Conservation (phyloP, 1,140 invertebrate species). For the Solen grandis region DNA sequence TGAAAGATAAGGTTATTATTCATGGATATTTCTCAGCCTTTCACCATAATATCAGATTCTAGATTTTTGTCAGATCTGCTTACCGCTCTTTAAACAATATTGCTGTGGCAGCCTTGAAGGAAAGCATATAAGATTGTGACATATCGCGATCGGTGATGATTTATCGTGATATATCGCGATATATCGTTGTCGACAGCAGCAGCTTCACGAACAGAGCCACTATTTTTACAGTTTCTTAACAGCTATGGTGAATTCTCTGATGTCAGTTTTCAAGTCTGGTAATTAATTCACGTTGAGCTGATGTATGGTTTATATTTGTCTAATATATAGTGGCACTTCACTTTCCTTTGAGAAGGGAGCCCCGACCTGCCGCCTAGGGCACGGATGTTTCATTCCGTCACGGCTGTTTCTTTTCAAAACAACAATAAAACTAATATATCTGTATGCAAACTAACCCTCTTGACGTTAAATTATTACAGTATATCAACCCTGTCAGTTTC, state of each 20-base stretch:
- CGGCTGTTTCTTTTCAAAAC: slow-evolving; percentile 47
- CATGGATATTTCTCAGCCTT: too few species aligned
- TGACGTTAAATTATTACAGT: slow-evolving; percentile 51
- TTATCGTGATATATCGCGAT: too few species aligned
- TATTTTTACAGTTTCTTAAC: not conserved
- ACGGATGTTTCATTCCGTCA: not conserved
- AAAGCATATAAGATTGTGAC: too few species aligned
- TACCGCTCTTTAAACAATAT: too few species aligned
- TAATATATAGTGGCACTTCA: not conserved
- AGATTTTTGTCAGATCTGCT: too few species aligned
- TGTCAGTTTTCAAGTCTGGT: not conserved
- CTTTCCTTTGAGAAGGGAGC: not conserved
- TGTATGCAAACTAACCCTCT: slow-evolving; percentile 32
- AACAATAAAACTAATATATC: slow-evolving; percentile 52
- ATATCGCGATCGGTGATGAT: too few species aligned
- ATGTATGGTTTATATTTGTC: not conserved
- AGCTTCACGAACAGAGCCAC: not conserved
- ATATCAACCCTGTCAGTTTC: slow-evolving; percentile 46
- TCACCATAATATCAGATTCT: too few species aligned
- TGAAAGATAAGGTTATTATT: too few species aligned
- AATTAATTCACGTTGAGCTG: not conserved
- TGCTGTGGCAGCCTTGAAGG: too few species aligned
- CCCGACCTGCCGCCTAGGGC: not conserved
- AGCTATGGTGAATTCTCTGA: not conserved
- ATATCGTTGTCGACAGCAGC: too few species aligned